These are phyloP conservation scores for Rhopilema esculentum DNA, from an alignment of 30 jellyfish, hydroid and myxozoan species.

Conservation along the genomic window DNA sequence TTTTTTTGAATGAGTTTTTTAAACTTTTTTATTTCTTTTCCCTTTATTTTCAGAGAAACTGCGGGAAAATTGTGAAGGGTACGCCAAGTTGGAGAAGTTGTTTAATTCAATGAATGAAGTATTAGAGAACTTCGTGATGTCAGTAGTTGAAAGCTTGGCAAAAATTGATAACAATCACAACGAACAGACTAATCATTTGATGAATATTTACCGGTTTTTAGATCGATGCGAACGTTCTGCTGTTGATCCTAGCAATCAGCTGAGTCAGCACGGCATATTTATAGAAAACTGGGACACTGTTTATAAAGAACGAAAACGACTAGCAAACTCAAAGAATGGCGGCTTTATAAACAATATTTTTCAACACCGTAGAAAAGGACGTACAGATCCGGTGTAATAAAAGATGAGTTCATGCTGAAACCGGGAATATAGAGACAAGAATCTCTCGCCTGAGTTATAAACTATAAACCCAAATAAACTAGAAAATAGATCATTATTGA, in stretches of 20 bases:
- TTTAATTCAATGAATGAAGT: not conserved
- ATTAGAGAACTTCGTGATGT: not conserved
- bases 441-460: too few relatives aligned
- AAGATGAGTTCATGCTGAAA: too few relatives aligned
- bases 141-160: not conserved
- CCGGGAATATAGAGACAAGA: too few relatives aligned
- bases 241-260: not conserved
- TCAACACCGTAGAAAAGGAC: not conserved
- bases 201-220: slow-evolving; percentile 2
- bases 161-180: not conserved
- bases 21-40: not conserved
- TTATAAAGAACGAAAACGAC: not conserved
- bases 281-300: slow-evolving; percentile 8
- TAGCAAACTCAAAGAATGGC: not conserved
- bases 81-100: not conserved
- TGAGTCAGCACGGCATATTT: not conserved
- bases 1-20: not conserved
- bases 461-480: too few relatives aligned
- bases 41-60: not conserved
- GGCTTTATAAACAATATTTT: not conserved
- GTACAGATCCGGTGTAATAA: too few relatives aligned
- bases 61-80: not conserved
- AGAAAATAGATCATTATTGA: too few relatives aligned
- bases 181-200: not conserved
- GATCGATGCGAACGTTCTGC: slow-evolving; percentile 33